Percentiles rank a stretch among this genome's conserved stretches.
Conservation (phyloP, 2,888 invertebrate species). For the Saturnia pavonia region DNA sequence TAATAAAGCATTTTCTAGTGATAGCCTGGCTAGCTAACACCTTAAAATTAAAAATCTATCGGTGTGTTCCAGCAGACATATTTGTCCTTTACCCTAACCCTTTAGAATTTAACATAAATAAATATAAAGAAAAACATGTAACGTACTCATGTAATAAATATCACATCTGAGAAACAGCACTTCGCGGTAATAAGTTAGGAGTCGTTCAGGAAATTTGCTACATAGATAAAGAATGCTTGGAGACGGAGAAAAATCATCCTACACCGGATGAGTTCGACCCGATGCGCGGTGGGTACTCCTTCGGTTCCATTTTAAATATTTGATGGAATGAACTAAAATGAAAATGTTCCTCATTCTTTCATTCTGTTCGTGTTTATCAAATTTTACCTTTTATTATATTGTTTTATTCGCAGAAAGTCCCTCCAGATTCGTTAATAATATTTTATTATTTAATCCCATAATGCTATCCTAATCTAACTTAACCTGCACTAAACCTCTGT, state of each 20-base stretch:
- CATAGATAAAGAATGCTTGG: constrained; percentile 9
- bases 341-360: not conserved
- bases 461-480: no score
- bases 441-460: no score
- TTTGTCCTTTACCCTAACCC: no score
- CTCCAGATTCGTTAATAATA: no score
- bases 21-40: no score
- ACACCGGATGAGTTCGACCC: constrained; percentile 23
- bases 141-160: not conserved
- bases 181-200: constrained; percentile 10
- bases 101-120: no score
- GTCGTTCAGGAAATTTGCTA: constrained; percentile 16
- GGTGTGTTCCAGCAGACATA: no score
- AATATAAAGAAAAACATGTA: not conserved
- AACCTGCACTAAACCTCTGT: no score
- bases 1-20: no score
- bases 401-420: not conserved
- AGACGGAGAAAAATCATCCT: constrained; percentile 4
- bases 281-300: constrained; percentile 22
- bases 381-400: not conserved
- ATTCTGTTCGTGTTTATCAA: not conserved
- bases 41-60: no score
- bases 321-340: not conserved
- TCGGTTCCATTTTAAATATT: constrained; percentile 17
- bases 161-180: not conserved